Conservation (phyloP, 2,113 vertebrate species). For the Ciconia maguari region DNA sequence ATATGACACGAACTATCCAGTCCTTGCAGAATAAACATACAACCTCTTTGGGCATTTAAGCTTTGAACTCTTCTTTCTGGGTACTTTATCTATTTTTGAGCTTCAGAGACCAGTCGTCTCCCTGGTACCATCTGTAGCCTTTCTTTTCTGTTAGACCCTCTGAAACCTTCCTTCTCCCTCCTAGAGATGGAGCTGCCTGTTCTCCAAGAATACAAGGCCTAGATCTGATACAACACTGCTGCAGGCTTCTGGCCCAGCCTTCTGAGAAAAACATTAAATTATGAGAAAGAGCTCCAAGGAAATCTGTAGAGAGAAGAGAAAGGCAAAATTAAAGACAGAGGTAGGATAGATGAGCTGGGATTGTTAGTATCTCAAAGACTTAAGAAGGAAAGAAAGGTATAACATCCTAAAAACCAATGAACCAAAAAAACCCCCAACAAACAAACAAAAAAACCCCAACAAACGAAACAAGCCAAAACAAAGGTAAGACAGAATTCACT, state of each 20-base stretch:
- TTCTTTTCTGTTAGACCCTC: neutral
- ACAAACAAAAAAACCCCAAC: neutral
- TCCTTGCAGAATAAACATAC: neutral
- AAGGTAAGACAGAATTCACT: neutral
- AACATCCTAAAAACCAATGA: neutral
- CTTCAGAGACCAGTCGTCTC: neutral
- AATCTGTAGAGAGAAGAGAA: neutral
- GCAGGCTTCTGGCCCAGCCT: neutral
- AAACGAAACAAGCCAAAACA: neutral
- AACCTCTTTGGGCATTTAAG: neutral
- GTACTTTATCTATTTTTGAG: neutral
- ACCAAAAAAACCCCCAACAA: neutral
- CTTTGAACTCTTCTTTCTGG: neutral
- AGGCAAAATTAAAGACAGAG: neutral
- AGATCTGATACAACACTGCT: neutral
- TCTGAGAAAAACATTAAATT: neutral
- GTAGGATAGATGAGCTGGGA: neutral
- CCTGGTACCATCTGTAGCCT: neutral
- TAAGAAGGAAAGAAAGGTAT: neutral
- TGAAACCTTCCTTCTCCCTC: neutral
- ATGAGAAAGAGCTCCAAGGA: neutral
- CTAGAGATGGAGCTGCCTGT: neutral
- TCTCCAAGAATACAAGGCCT: neutral
- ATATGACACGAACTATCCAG: neutral
- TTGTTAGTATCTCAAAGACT: neutral